Percentiles rank a stretch among this genome's conserved stretches.
Conservation (phyloP, 2,888 invertebrate species). For the Patella depressa region DNA sequence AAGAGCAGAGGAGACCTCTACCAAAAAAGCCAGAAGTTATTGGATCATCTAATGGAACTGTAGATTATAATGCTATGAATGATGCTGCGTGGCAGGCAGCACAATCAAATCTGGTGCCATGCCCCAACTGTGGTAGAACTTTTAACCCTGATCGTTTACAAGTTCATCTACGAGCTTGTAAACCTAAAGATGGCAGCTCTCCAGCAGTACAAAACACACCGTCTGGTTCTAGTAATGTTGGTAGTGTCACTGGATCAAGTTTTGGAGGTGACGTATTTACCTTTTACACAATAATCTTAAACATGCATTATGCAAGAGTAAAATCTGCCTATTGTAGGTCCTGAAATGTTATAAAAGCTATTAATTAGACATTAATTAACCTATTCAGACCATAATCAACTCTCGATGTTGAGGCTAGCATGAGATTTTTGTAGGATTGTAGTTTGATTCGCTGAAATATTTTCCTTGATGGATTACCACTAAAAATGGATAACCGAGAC, state of each 20-base stretch:
- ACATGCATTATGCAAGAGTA: too few species aligned
- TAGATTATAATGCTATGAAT: conserved; percentile 57
- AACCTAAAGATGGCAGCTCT: conserved; percentile 47
- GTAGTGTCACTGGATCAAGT: conserved; percentile 8
- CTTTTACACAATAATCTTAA: neutral
- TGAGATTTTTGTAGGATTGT: too few species aligned
- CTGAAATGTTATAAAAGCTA: too few species aligned
- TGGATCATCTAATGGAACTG: conserved; percentile 41
- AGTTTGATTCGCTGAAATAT: too few species aligned
- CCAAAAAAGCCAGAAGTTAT: conserved; percentile 76
- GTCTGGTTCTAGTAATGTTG: neutral
- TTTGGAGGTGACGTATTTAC: neutral
- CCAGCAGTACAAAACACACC: neutral
- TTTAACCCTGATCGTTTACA: conserved; percentile 79
- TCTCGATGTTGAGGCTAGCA: too few species aligned
- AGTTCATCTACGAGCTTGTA: conserved; percentile 77
- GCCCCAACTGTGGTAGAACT: conserved; percentile 79
- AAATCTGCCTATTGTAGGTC: too few species aligned
- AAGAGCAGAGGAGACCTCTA: conserved; percentile 73
- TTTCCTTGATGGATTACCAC: too few species aligned
- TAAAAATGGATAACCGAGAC: too few species aligned
- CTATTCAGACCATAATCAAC: too few species aligned
- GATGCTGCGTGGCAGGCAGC: conserved; percentile 77
- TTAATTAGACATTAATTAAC: too few species aligned
- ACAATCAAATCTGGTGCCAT: conserved; percentile 74